Evolutionary conservation across 2,113 vertebrate species (phyloP).

Genomic region (Odobenus rosmarus): DNA sequence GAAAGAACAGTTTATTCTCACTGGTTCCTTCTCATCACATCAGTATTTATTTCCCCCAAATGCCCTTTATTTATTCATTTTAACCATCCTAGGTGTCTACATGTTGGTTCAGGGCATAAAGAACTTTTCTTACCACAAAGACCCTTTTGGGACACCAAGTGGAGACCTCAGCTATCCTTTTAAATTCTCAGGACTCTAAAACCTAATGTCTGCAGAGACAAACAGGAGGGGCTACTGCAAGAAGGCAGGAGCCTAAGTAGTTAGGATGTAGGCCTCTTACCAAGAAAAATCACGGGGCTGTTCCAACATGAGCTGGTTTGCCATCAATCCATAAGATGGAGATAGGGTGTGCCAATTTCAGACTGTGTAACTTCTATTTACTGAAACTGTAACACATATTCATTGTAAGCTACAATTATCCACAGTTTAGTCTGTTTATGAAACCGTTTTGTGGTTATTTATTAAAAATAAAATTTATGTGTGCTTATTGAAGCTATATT

Average conservation of each 20-base stretch:
- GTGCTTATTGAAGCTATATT: slow-evolving; percentile 87
- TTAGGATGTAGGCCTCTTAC: slow-evolving; percentile 70
- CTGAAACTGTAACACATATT: slow-evolving; percentile 84
- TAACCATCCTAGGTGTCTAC: slow-evolving; percentile 71
- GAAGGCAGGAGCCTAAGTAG: slow-evolving; percentile 73
- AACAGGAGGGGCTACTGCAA: slow-evolving; percentile 62
- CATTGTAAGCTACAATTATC: slow-evolving; percentile 85
- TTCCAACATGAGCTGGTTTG: slow-evolving; percentile 77
- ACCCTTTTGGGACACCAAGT: slow-evolving; percentile 66
- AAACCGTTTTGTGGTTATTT: slow-evolving; percentile 88
- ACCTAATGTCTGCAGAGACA: slow-evolving; percentile 72
- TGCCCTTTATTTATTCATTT: slow-evolving; percentile 65
- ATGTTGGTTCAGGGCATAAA: slow-evolving; percentile 62
- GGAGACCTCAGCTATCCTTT: slow-evolving; percentile 76
- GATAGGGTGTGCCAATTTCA: slow-evolving; percentile 58
- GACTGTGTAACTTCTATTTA: slow-evolving; percentile 78
- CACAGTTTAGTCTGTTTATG: slow-evolving; percentile 87
- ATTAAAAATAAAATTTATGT: slow-evolving; percentile 90
- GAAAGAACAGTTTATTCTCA: slow-evolving; percentile 76
- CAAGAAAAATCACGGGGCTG: slow-evolving; percentile 78
- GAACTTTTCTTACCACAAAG: slow-evolving; percentile 77
- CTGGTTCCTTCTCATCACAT: slow-evolving; percentile 60
- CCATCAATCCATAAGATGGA: slow-evolving; percentile 78
- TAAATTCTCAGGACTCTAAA: slow-evolving; percentile 71
- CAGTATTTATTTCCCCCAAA: slow-evolving; percentile 53